Evolutionary conservation across 2,888 invertebrate species (phyloP), one percentile per base, ranked within the genome.

Genomic region (Vesta saturnalis): DNA sequence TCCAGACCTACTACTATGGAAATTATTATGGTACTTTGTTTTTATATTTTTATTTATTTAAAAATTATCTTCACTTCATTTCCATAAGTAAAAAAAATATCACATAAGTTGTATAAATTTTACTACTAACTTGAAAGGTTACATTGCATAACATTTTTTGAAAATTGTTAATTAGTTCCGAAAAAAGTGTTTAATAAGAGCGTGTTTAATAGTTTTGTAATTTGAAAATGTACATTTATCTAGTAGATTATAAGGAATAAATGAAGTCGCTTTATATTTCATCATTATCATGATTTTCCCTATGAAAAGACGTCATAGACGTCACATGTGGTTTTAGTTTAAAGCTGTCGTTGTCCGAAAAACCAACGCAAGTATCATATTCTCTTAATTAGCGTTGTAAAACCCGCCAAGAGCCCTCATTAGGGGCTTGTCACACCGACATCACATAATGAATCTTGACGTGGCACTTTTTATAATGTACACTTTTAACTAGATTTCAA

Each of bases 341-440:
- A 79, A 80, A 78, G 76, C 77, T 77, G 77, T 77, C 78, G 78
- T 78, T 79, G 80, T 80, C 78, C 80, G 78, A 79, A 81, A 80
- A 80, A 78, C 77, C 78, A 72, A 75, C 77, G 71, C 74, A 74
- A 75, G 81, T 81, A 82, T 82, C 82, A 81, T 83, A 82, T 83
- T 82, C 78, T 82, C 81, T 82, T 83, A 83, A 83, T 83, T 83
- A 83, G 81, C 80, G 81, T 77, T 79, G 81, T 82, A 82, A 81
- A 82, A 81, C 78, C 79, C 78, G 77, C 77, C 81, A 82, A 82
- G 82, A 81, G 82, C 78, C 80, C 82, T 82, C 83, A 83, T 83
- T 83, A 83, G 80, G 78, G 79, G 77, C 81, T 81, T 81, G 81
- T 83, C 81, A 82, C 82, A 81, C 81, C 81, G 80, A 79, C 81